Evolutionary conservation across 2,797 vertebrate species (phyloP).

Genomic region (Catharus ustulatus): DNA sequence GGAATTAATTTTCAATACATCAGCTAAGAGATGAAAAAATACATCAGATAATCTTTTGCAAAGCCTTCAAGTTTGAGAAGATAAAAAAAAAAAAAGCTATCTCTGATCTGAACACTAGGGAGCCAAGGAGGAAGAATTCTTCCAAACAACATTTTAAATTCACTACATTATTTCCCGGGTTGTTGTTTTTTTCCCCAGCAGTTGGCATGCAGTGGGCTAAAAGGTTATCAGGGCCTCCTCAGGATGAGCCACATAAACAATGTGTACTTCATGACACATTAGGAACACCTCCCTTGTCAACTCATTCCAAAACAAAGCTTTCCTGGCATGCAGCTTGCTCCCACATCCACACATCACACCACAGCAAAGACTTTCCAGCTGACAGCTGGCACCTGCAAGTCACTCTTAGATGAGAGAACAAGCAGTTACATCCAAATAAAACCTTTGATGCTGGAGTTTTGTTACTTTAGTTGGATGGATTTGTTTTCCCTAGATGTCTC

Average conservation of each 20-base stretch:
- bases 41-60: background rate
- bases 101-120: background rate
- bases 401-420: background rate
- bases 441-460: background rate
- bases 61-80: background rate
- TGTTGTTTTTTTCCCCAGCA: background rate
- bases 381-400: background rate
- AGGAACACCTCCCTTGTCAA: background rate
- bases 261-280: background rate
- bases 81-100: background rate
- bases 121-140: background rate
- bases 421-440: background rate
- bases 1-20: slow-evolving; percentile 9
- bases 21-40: background rate
- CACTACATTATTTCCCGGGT: background rate
- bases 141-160: background rate
- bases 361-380: background rate
- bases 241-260: background rate
- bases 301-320: background rate
- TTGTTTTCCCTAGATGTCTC: background rate
- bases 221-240: background rate
- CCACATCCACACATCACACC: background rate
- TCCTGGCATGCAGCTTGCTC: background rate
- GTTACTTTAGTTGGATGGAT: background rate
- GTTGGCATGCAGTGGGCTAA: background rate